Percentiles rank a stretch among this genome's conserved stretches.
These are phyloP conservation scores for Scrobipalpa costella DNA, from an alignment of 2,888 invertebrate species.

Conservation along the genomic window DNA sequence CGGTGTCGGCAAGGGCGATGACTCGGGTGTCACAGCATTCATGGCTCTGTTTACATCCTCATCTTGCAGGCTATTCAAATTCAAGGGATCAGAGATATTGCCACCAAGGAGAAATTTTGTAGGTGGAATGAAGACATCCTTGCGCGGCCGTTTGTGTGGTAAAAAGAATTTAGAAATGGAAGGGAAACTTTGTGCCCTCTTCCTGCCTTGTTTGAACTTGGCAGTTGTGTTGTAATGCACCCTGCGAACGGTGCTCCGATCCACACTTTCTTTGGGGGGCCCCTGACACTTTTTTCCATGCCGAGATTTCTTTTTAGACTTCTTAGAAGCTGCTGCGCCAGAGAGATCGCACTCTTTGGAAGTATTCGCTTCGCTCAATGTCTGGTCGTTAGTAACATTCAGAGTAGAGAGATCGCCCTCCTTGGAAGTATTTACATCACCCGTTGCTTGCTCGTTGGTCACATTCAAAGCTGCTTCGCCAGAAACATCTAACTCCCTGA, in stretches of 20 bases:
- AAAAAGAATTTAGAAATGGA: conserved; percentile 87
- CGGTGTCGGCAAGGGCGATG: conserved; percentile 94
- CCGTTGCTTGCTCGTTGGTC: conserved; percentile 46
- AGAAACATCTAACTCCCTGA: neutral
- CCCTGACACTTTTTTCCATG: conserved; percentile 70
- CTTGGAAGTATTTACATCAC: conserved; percentile 39
- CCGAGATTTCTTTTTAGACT: conserved; percentile 72
- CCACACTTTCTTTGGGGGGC: conserved; percentile 64
- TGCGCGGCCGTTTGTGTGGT: conserved; percentile 87
- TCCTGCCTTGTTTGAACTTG: conserved; percentile 80
- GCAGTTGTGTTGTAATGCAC: conserved; percentile 68
- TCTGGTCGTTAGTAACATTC: conserved; percentile 49
- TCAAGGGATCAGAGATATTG: conserved; percentile 96
- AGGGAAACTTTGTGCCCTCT: conserved; percentile 85
- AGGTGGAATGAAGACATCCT: conserved; percentile 90
- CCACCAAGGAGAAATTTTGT: conserved; percentile 97
- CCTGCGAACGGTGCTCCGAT: conserved; percentile 65
- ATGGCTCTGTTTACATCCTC: conserved; percentile 89
- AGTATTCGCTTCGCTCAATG: conserved; percentile 52
- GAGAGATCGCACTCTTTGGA: conserved; percentile 62
- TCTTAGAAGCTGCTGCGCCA: conserved; percentile 57
- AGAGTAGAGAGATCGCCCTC: conserved; percentile 55
- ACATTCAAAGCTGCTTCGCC: neutral
- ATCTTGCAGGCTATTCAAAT: conserved; percentile 94
- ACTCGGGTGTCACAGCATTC: conserved; percentile 95